Evolutionary conservation across 1,140 invertebrate species (phyloP), one percentile per base, ranked within the genome.

Genomic region (Ruditapes philippinarum): DNA sequence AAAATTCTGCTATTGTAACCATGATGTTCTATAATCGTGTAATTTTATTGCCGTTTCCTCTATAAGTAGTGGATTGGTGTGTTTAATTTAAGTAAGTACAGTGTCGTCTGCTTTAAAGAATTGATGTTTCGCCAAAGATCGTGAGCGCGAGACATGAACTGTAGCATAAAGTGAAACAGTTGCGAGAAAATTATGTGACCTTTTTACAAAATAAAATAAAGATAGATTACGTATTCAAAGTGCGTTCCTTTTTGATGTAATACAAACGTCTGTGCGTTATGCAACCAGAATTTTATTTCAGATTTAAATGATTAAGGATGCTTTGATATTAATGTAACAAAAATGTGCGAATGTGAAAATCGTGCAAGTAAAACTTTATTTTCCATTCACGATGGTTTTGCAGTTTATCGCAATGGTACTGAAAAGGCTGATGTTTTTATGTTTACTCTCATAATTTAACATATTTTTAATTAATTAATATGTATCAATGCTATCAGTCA

Each of bases 201-300:
- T 62, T 62, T 62, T 62, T 62, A 62, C 57, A 62, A 62, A 62
- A 62, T 62, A n/a, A 62, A 62, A 62, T 62, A 62, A 62, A 62
- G 57, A 62, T 28, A 62, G 57, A 62, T 62, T 62, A 62, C n/a
- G 25, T 62, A 62, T 62, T 62, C 57, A 28, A 25, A 62, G 19
- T 28, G 25, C 57, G 57, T 62, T 28, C 57, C 25, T 62, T 7
- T 62, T 62, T 62, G 57, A 62, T 62, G 57, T 62, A 7, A 7
- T 62, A 14, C 57, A 11, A n/a, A 28, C 57, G n/a, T 62, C 9
- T n/a, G n/a, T 28, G n/a, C 57, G 22, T 62, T 62, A 62, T 62
- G 57, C 57, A 28, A 62, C n/a, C 25, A 28, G 57, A 62, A 62
- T 62, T 28, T 62, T 25, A 62, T 62, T 62, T 62, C 22, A 54